Base-by-base conservation (phyloP, 2,113 vertebrate species). In the Neolamprologus sp. region DNA sequence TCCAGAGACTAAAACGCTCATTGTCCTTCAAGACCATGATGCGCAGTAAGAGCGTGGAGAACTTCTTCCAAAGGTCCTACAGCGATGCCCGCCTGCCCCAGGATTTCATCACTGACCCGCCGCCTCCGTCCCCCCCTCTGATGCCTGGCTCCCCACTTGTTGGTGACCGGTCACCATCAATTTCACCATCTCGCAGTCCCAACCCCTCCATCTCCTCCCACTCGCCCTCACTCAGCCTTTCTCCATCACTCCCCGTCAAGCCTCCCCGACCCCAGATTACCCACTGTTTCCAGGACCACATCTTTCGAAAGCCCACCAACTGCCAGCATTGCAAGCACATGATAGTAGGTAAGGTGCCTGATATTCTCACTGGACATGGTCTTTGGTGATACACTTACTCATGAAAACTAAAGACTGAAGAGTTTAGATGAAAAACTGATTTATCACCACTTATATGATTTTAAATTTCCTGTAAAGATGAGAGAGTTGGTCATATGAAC, bases 21-120 rank as follows among this genome's bases (percentile, higher is more conserved):
- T 94, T 99, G 30, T 98, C 97, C 28, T 98, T 99, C 93, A 98
- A 97, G 96, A 97, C 97, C 81, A 95, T 98, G 89, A 97, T 99
- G 93, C 97, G 98, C 42, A 99, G 98, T 87, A 98, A 98, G 90
- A 99, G 98, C 3, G 92, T 98, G 83, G 98, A 99, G 95, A 99
- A 97, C 94, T 98, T 98, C 92, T 97, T 98, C 95, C 97, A 97
- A 78, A 96, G 98, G 63, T 97, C 98, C 3, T 95, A 96, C 96
- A 97, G 96, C 9, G 97, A 98, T 51, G 96, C 97, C 65, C 97
- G 96, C 83, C 93, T 97, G 53, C 97, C 97, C 4, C 93, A 96
- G 0, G 97, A 98, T 79, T 96, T 98, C 93, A 96, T 97, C 89
- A 96, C 97, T 7, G 97, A 97, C 5, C 96, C 96, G 1, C 96